A percentile compares a stretch with the other conserved stretches of the same genome.
phyloP scores from a whole-genome alignment of 2,797 vertebrate species.

The Notolabrus celidotus region DNA sequence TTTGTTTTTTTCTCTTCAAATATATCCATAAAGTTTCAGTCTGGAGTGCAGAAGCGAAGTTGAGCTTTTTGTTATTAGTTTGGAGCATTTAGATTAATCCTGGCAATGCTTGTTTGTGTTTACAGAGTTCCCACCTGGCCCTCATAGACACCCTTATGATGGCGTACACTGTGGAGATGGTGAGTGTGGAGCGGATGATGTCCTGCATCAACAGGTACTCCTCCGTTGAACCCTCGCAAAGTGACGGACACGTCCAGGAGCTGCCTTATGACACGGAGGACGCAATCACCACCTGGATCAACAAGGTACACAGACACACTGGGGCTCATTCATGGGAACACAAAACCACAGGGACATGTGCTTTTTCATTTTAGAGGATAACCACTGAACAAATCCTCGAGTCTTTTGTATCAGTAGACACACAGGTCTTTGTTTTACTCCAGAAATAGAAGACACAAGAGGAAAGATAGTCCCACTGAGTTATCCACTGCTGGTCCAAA shows the following conservation, averaged over 20 bases:
- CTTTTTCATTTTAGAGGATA: slow-evolving; percentile 19
- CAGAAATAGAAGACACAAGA: slow-evolving; percentile 23
- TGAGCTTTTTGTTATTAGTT: not conserved
- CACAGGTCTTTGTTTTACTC: slow-evolving; percentile 43
- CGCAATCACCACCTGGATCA: slow-evolving; percentile 95
- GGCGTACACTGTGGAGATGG: slow-evolving; percentile 98
- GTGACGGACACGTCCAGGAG: slow-evolving; percentile 82
- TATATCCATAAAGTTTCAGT: not conserved
- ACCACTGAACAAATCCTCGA: slow-evolving; percentile 2
- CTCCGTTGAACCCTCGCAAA: slow-evolving; percentile 83
- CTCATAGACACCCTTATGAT: slow-evolving; percentile 98
- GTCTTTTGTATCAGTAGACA: slow-evolving; percentile 6
- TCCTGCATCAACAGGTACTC: slow-evolving; percentile 91
- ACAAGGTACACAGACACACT: slow-evolving; percentile 88
- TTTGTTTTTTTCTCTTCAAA: not conserved
- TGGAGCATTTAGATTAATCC: not conserved
- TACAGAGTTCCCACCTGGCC: slow-evolving; percentile 93
- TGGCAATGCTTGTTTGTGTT: slow-evolving; percentile 9
- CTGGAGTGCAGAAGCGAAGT: not conserved
- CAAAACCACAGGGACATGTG: not conserved
- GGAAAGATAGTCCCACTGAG: slow-evolving; percentile 6
- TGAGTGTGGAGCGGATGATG: slow-evolving; percentile 94
- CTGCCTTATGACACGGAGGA: slow-evolving; percentile 97
- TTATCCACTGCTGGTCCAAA: slow-evolving; percentile 8
- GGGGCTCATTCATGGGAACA: not conserved